Percentiles rank a stretch among this genome's conserved stretches.
phyloP scores from a whole-genome alignment of 2,113 vertebrate species.

The Sphyrna mokarran region DNA sequence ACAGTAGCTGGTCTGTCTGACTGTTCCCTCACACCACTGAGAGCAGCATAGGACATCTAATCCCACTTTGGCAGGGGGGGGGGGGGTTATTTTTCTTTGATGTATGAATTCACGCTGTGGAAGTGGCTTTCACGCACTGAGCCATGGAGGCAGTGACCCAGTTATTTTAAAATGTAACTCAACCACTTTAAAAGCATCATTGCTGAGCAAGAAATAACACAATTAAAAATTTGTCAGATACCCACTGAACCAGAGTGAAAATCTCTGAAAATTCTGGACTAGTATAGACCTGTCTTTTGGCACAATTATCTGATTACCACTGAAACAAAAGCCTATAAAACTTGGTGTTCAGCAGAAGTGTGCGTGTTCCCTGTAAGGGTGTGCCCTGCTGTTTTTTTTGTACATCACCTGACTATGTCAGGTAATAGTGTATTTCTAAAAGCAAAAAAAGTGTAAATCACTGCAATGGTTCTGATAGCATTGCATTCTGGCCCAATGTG shows the following conservation, averaged over 20 bases:
- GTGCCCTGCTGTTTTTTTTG: neutral
- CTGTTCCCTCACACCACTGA: neutral
- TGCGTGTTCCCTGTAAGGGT: neutral
- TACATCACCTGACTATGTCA: neutral
- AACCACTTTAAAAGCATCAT: neutral
- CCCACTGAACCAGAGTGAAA: constrained; percentile 2
- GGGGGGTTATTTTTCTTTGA: neutral
- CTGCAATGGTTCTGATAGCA: neutral
- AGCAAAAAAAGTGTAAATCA: neutral
- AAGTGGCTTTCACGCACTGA: neutral
- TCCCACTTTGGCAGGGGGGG: neutral
- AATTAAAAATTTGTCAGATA: neutral
- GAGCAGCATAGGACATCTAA: neutral
- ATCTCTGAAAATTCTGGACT: neutral
- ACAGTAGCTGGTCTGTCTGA: neutral
- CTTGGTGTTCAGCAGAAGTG: neutral
- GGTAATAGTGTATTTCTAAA: neutral
- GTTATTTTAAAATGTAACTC: neutral
- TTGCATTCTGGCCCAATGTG: neutral
- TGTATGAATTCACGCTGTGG: neutral
- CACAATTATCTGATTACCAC: neutral
- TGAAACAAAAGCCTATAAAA: neutral
- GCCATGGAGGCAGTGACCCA: neutral
- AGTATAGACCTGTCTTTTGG: neutral
- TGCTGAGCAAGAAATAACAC: neutral